Evolutionary conservation across 2,888 invertebrate genomes (phyloP).

Genomic region (Lydus trimaculatus): DNA sequence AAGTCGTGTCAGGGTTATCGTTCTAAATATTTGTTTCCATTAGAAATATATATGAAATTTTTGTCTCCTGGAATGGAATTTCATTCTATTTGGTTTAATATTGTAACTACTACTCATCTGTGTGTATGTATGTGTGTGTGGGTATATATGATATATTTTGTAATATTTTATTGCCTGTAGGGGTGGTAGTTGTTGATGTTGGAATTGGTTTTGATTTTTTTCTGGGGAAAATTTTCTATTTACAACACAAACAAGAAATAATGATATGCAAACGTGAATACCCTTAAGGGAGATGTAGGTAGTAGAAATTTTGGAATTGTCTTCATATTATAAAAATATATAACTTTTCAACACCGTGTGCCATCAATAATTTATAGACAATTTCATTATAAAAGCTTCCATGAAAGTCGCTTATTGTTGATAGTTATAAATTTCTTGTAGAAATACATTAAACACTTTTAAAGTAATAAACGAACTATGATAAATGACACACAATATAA

Average conservation of each 20-base stretch:
- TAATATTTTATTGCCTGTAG: too few species aligned
- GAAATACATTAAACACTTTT: not conserved
- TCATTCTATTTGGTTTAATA: not conserved
- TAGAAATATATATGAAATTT: not conserved
- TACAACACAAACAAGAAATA: not conserved
- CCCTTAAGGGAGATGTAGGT: not conserved
- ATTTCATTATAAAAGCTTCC: not conserved
- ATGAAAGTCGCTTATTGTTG: not conserved
- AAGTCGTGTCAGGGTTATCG: slow-evolving; percentile 1
- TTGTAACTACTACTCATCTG: not conserved
- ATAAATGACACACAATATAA: not conserved
- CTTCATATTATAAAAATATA: too few species aligned
- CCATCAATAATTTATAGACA: not conserved
- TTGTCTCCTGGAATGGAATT: not conserved
- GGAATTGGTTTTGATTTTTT: not conserved
- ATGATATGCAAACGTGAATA: not conserved
- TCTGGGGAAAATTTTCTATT: not conserved
- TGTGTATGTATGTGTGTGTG: too few species aligned
- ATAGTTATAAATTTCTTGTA: not conserved
- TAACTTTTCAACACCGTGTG: not conserved
- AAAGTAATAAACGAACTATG: not conserved
- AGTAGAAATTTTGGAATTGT: not conserved
- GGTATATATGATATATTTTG: too few species aligned
- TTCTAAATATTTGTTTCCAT: not conserved
- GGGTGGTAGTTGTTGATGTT: too few species aligned